phyloP scores from a whole-genome alignment of 2,888 invertebrate genomes.

The Eumerus sabulonum region DNA sequence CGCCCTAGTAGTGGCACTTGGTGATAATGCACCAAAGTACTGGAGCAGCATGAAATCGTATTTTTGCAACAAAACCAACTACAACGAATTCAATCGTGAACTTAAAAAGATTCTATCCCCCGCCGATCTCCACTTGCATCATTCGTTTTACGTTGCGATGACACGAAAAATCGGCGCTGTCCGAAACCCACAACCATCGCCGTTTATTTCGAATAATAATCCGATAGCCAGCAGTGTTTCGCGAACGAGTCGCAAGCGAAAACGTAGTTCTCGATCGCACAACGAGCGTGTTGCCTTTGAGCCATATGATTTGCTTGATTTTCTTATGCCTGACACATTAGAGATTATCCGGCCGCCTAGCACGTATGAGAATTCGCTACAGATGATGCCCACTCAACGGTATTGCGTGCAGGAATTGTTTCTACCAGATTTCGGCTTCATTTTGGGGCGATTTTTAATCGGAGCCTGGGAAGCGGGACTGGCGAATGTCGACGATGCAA shows the following conservation, averaged over 20 bases:
- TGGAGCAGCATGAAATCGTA: slow-evolving; percentile 87
- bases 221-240: slow-evolving; percentile 73
- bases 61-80: slow-evolving; percentile 87
- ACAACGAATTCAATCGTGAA: slow-evolving; percentile 90
- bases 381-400: slow-evolving; percentile 78
- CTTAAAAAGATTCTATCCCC: slow-evolving; percentile 86
- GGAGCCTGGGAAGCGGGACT: slow-evolving; percentile 94
- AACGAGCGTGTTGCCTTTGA: slow-evolving; percentile 83
- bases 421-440: slow-evolving; percentile 90
- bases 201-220: slow-evolving; percentile 57
- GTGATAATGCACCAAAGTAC: slow-evolving; percentile 86
- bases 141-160: slow-evolving; percentile 89
- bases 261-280: slow-evolving; percentile 79
- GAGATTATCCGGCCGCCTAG: slow-evolving; percentile 74
- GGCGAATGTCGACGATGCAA: slow-evolving; percentile 90
- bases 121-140: slow-evolving; percentile 90
- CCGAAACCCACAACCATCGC: slow-evolving; percentile 71
- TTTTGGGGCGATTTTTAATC: slow-evolving; percentile 89
- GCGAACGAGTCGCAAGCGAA: slow-evolving; percentile 78
- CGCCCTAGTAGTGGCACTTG: slow-evolving; percentile 79
- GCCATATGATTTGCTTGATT: slow-evolving; percentile 82
- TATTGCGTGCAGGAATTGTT: slow-evolving; percentile 87
- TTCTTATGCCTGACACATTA: slow-evolving; percentile 80
- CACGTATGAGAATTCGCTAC: slow-evolving; percentile 73
- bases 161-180: slow-evolving; percentile 84